Evolutionary conservation across 1,140 invertebrate species (phyloP).

Genomic region (Scaptomyza graminum): DNA sequence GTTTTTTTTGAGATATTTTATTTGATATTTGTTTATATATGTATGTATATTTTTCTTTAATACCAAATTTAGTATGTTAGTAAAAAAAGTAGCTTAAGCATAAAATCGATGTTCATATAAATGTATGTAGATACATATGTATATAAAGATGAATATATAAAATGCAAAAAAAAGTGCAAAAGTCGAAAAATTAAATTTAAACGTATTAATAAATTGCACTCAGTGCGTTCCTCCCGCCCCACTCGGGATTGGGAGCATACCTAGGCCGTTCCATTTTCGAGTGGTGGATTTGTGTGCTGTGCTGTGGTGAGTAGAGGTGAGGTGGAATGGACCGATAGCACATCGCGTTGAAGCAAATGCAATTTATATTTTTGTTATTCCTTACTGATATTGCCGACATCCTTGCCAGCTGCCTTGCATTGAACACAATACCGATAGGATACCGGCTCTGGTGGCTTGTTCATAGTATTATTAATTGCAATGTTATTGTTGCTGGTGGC

Average conservation of each 20-base stretch:
- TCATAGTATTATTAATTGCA: background rate
- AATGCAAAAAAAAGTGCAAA: constrained; percentile 16
- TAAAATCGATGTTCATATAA: constrained; percentile 10
- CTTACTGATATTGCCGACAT: constrained; percentile 22
- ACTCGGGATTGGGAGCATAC: constrained; percentile 16
- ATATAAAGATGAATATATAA: background rate
- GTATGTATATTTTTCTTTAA: constrained; percentile 9
- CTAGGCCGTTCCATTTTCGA: background rate
- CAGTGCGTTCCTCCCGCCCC: constrained; percentile 19
- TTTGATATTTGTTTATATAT: constrained; percentile 35
- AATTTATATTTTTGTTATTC: constrained; percentile 29
- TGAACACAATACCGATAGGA: constrained; percentile 68
- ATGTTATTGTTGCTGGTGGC: constrained; percentile 14
- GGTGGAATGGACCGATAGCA: background rate
- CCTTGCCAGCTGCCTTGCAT: constrained; percentile 57
- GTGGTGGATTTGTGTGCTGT: background rate
- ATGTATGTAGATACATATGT: background rate
- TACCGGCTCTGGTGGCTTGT: constrained; percentile 67
- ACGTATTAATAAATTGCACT: constrained; percentile 12
- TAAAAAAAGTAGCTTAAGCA: constrained; percentile 44
- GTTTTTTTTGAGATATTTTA: constrained; percentile 70
- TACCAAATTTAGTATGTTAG: constrained; percentile 43
- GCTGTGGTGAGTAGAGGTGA: background rate
- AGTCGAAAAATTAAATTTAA: constrained; percentile 10
- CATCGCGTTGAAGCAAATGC: background rate